phyloP scores from a whole-genome alignment of 2,888 invertebrate genomes.

The Conus canariensis region DNA sequence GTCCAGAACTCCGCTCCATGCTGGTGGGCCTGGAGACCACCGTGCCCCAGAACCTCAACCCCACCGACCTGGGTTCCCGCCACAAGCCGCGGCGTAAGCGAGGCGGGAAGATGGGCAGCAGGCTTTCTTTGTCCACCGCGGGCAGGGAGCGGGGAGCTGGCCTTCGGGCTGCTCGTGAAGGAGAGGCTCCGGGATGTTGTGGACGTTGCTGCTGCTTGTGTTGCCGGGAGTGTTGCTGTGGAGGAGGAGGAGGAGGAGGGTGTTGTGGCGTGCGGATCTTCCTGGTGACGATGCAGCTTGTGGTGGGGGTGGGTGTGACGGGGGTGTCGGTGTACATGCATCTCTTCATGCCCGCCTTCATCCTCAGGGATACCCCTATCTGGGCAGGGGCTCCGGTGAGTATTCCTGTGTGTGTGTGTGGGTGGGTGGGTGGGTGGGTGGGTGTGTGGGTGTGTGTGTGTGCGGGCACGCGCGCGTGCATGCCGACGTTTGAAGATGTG shows the following conservation, averaged over 20 bases:
- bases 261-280: slow-evolving; percentile 63
- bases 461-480: background rate
- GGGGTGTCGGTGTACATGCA: slow-evolving; percentile 63
- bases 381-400: slow-evolving; percentile 52
- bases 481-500: background rate
- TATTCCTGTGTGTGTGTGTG: slow-evolving; percentile 30
- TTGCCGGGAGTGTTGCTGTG: slow-evolving; percentile 17
- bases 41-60: slow-evolving; percentile 59
- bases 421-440: slow-evolving; percentile 43
- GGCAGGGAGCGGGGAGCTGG: slow-evolving; percentile 1
- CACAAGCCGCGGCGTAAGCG: slow-evolving; percentile 48
- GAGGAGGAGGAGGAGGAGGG: slow-evolving; percentile 26
- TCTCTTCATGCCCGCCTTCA: slow-evolving; percentile 58
- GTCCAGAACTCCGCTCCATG: slow-evolving; percentile 60
- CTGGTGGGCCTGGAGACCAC: slow-evolving; percentile 59
- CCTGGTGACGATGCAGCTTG: slow-evolving; percentile 60
- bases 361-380: slow-evolving; percentile 43
- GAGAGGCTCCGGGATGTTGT: slow-evolving; percentile 30
- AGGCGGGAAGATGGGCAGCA: slow-evolving; percentile 39
- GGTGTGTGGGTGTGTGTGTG: slow-evolving; percentile 45
- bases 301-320: slow-evolving; percentile 60
- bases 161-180: slow-evolving; percentile 40
- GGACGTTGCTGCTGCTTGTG: slow-evolving; percentile 39
- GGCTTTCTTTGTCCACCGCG: background rate
- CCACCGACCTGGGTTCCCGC: slow-evolving; percentile 50